phyloP scores from a whole-genome alignment of 1,140 invertebrate species.

The Ruditapes philippinarum region DNA sequence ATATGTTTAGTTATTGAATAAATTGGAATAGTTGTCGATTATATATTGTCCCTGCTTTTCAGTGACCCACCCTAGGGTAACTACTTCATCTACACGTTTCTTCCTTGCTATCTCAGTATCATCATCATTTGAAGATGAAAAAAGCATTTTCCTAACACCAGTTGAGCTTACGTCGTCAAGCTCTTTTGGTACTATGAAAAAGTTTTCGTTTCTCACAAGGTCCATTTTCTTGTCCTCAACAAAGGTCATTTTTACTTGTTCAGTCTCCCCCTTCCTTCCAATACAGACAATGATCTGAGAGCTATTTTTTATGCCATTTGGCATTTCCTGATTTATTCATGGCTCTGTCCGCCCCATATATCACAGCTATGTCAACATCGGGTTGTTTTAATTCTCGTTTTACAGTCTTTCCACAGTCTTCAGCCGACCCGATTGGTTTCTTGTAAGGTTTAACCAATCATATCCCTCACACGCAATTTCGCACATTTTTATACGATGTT shows the following conservation, averaged over 20 bases:
- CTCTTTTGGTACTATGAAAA: slow-evolving; percentile 45
- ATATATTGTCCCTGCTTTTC: slow-evolving; percentile 16
- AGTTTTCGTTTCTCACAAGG: slow-evolving; percentile 12
- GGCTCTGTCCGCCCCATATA: slow-evolving; percentile 46
- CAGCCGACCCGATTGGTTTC: slow-evolving; percentile 38
- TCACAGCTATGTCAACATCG: slow-evolving; percentile 6
- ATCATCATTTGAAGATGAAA: neutral
- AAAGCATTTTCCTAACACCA: slow-evolving; percentile 12
- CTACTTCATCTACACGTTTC: neutral
- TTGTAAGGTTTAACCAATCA: slow-evolving; percentile 21
- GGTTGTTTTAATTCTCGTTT: neutral
- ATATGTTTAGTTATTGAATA: slow-evolving; percentile 5
- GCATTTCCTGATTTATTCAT: slow-evolving; percentile 24
- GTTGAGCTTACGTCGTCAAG: slow-evolving; percentile 46
- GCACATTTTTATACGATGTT: slow-evolving; percentile 38
- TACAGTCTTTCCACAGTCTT: slow-evolving; percentile 39
- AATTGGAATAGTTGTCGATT: neutral
- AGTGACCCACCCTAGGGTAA: neutral
- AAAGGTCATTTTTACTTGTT: slow-evolving; percentile 12
- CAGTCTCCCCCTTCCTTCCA: slow-evolving; percentile 41
- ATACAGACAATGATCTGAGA: slow-evolving; percentile 13
- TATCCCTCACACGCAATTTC: slow-evolving; percentile 7
- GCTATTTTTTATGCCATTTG: slow-evolving; percentile 39
- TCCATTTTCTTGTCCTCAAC: slow-evolving; percentile 23
- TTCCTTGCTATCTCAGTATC: neutral